Evolutionary conservation across 35 echinoderm and acorn worm species (phyloP).

Genomic region (Apostichopus japonicus): DNA sequence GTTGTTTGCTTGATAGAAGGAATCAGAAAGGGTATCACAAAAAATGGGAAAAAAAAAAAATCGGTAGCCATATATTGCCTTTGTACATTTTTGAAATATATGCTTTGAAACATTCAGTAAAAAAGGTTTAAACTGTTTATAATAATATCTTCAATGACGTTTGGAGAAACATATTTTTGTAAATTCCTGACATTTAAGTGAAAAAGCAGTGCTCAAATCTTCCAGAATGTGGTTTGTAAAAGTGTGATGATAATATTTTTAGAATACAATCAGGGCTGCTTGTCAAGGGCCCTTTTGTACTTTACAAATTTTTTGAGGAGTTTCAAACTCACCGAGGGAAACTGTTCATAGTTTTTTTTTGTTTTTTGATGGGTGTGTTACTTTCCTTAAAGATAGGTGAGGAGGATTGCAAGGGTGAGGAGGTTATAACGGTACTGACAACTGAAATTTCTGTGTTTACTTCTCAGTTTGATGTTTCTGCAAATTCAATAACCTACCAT

Average conservation of each 20-base stretch:
- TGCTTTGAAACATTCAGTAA: constrained; percentile 10
- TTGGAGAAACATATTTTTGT: constrained; percentile 36
- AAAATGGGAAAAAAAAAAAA: background rate
- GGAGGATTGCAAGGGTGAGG: too few relatives aligned
- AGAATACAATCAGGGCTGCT: background rate
- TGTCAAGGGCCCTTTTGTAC: background rate
- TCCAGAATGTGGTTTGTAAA: constrained; percentile 25
- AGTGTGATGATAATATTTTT: constrained; percentile 10
- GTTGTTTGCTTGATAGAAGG: background rate
- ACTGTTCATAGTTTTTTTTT: too few relatives aligned
- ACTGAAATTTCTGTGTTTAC: too few relatives aligned
- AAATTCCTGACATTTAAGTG: background rate
- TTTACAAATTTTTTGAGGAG: background rate
- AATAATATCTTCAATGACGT: constrained; percentile 4
- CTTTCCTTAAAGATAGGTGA: too few relatives aligned
- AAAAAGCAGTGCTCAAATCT: background rate
- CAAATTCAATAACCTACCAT: too few relatives aligned
- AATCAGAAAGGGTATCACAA: constrained; percentile 11
- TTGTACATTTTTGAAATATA: constrained; percentile 53
- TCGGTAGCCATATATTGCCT: constrained; percentile 52
- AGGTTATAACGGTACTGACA: too few relatives aligned
- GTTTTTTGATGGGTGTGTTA: too few relatives aligned
- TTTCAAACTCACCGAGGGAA: background rate
- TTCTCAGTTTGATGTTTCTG: too few relatives aligned
- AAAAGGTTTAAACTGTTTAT: constrained; percentile 10